A percentile compares a stretch with the other conserved stretches of the same genome.
Evolutionary conservation across 2,888 invertebrate species (phyloP).

Genomic region (Ommatoiulus sabulosus): DNA sequence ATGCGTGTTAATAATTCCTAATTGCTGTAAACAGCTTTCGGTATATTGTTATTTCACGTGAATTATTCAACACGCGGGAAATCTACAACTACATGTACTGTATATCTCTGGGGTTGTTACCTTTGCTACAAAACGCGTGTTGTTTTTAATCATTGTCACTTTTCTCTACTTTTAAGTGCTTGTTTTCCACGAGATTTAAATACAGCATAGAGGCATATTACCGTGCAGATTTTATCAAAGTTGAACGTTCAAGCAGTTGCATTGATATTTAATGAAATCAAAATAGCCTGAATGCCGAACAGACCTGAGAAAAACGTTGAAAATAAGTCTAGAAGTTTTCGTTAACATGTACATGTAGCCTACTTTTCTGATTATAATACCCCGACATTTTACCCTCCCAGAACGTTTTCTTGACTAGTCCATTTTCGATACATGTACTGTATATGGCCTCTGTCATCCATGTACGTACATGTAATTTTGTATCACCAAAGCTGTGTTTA

Average conservation of each 20-base stretch:
- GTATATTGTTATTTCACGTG: background rate
- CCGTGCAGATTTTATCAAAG: background rate
- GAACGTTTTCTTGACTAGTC: too few relatives aligned
- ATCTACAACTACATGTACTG: background rate
- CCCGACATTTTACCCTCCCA: too few relatives aligned
- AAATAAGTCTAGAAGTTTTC: too few relatives aligned
- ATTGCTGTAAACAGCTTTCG: background rate
- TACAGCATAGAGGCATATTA: background rate
- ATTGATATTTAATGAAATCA: background rate
- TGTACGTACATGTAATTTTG: too few relatives aligned
- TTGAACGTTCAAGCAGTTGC: background rate
- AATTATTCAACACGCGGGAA: background rate
- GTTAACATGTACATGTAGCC: too few relatives aligned
- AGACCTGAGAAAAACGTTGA: background rate
- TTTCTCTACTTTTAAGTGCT: background rate
- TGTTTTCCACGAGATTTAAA: background rate
- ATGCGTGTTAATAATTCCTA: background rate
- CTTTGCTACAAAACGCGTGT: slow-evolving; percentile 1
- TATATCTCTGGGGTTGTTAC: background rate
- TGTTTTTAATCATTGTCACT: slow-evolving; percentile 14
- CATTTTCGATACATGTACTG: too few relatives aligned
- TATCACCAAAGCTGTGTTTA: too few relatives aligned
- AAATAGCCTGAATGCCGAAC: background rate
- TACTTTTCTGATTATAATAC: too few relatives aligned
- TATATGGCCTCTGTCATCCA: too few relatives aligned